Conservation (phyloP, 2,888 invertebrate genomes). For the Drosophila nr. fundita region DNA sequence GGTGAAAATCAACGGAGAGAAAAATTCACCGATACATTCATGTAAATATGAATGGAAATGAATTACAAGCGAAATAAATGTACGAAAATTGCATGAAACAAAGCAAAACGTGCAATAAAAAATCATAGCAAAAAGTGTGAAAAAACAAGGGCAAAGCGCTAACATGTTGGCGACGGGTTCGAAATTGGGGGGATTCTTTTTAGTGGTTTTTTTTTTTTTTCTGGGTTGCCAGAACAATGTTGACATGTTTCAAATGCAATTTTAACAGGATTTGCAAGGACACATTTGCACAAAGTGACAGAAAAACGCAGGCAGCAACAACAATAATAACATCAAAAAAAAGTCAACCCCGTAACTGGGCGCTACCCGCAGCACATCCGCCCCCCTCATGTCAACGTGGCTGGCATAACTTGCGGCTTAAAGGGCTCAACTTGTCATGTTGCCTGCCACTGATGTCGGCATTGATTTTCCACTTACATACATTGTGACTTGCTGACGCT, state of each 20-base stretch:
- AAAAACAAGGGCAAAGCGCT: conserved; percentile 29
- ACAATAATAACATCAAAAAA: conserved; percentile 45
- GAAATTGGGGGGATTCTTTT: conserved; percentile 8
- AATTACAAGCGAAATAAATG: conserved; percentile 79
- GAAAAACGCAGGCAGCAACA: conserved; percentile 71
- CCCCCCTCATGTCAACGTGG: conserved; percentile 54
- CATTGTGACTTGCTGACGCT: conserved; percentile 29
- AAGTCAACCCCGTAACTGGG: conserved; percentile 59
- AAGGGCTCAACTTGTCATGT: conserved; percentile 83
- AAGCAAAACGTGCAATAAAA: conserved; percentile 60
- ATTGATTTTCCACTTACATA: conserved; percentile 71
- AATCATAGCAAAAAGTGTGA: conserved; percentile 44
- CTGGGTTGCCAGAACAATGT: conserved; percentile 66
- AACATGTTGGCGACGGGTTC: conserved; percentile 37
- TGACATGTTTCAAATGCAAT: conserved; percentile 80
- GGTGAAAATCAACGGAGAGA: conserved; percentile 40
- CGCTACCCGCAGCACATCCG: conserved; percentile 12
- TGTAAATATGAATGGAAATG: conserved; percentile 79
- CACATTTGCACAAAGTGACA: conserved; percentile 80
- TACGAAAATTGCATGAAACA: conserved; percentile 72
- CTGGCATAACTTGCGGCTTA: conserved; percentile 81
- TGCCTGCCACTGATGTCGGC: conserved; percentile 72
- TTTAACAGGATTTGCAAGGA: conserved; percentile 80
- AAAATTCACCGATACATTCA: conserved; percentile 59
- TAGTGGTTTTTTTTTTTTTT: conserved; percentile 35